These are phyloP conservation scores for Acanthurus tractus DNA, from an alignment of 2,797 vertebrate genomes.

Conservation along the genomic window DNA sequence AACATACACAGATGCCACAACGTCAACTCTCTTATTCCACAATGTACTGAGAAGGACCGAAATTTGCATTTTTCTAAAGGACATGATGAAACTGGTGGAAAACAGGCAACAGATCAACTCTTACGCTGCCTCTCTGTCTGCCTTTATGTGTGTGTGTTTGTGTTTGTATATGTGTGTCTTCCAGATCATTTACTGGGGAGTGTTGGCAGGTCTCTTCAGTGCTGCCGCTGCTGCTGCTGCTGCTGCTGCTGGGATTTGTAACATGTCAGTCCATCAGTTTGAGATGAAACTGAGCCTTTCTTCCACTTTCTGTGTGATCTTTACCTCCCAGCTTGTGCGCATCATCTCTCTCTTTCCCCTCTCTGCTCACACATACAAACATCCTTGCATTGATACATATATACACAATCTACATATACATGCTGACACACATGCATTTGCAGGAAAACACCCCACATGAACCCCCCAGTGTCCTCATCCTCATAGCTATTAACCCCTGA, in stretches of 20 bases:
- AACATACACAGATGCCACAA: background rate
- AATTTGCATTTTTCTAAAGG: slow-evolving; percentile 58
- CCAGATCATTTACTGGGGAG: slow-evolving; percentile 23
- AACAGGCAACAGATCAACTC: slow-evolving; percentile 59
- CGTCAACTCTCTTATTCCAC: slow-evolving; percentile 10
- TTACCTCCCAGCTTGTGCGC: slow-evolving; percentile 31
- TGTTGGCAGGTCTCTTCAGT: slow-evolving; percentile 59
- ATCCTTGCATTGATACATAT: background rate
- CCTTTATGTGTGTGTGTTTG: slow-evolving; percentile 40
- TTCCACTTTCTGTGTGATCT: slow-evolving; percentile 47
- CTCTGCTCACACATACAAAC: slow-evolving; percentile 7
- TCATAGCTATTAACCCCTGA: slow-evolving; percentile 79
- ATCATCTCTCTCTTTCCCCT: background rate
- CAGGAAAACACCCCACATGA: slow-evolving; percentile 26
- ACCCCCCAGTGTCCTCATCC: slow-evolving; percentile 54
- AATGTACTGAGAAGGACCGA: slow-evolving; percentile 47
- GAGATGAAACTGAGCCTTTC: slow-evolving; percentile 61
- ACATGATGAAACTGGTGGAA: slow-evolving; percentile 73
- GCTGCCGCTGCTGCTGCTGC: slow-evolving; percentile 40
- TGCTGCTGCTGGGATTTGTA: slow-evolving; percentile 63
- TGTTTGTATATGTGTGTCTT: slow-evolving; percentile 10
- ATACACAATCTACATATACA: slow-evolving; percentile 17
- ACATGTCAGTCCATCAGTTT: slow-evolving; percentile 52
- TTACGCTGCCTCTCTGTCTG: slow-evolving; percentile 9
- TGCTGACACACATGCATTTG: slow-evolving; percentile 19